phyloP scores from a whole-genome alignment of 2,797 vertebrate genomes.

The Sebastes minor region DNA sequence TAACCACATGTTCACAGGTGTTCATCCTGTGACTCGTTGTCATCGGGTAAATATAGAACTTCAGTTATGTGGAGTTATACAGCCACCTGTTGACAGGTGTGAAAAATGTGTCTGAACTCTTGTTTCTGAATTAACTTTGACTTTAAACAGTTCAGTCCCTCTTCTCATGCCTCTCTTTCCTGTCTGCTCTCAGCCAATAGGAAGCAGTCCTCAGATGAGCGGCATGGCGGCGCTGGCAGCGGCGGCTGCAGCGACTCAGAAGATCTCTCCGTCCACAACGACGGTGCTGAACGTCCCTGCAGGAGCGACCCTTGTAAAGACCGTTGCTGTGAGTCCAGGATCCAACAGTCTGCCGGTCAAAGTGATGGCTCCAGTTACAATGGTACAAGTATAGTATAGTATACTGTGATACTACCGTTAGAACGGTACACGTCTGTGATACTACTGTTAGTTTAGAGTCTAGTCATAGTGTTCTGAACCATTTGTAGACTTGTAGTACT shows the following conservation, averaged over 20 bases:
- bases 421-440: too few species aligned
- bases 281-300: conserved; percentile 86
- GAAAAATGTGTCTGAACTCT: too few species aligned
- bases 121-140: background rate
- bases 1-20: background rate
- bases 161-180: background rate
- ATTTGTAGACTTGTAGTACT: too few species aligned
- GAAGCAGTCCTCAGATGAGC: conserved; percentile 89
- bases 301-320: conserved; percentile 87
- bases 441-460: too few species aligned
- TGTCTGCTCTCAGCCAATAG: conserved; percentile 78
- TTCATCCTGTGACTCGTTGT: background rate
- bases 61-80: too few species aligned
- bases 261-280: conserved; percentile 87
- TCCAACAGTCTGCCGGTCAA: conserved; percentile 80
- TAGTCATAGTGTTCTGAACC: too few species aligned
- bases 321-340: conserved; percentile 76
- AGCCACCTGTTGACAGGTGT: too few species aligned
- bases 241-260: conserved; percentile 90
- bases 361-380: conserved; percentile 4
- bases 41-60: too few species aligned
- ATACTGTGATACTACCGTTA: too few species aligned
- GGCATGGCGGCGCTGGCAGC: conserved; percentile 90
- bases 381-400: background rate
- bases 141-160: background rate